Percentiles rank a stretch among this genome's conserved stretches.
Evolutionary conservation across 2,113 vertebrate species (phyloP).

Genomic region (Oreochromis aureus): DNA sequence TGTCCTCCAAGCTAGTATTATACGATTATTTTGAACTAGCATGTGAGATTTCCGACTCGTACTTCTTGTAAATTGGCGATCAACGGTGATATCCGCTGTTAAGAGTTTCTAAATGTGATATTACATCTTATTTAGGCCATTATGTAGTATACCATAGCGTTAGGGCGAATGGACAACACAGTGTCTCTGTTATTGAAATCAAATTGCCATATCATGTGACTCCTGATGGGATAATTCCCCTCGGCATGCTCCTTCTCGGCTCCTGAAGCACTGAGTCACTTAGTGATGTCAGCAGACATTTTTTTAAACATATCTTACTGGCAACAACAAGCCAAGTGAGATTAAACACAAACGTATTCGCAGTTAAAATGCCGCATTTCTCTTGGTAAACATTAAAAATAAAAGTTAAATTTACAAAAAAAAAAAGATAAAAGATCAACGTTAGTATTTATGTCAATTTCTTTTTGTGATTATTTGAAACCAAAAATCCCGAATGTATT

Average conservation of each 20-base stretch:
- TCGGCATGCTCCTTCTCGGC: background rate
- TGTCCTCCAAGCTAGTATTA: background rate
- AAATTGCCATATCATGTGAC: slow-evolving; percentile 1
- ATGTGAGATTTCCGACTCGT: background rate
- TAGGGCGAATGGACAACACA: background rate
- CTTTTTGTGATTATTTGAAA: background rate
- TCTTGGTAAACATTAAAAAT: background rate
- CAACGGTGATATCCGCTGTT: background rate
- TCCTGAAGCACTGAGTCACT: slow-evolving; percentile 24
- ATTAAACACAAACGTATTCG: background rate
- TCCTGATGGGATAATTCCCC: background rate
- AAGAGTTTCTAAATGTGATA: background rate
- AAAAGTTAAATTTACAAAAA: background rate
- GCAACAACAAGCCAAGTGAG: background rate
- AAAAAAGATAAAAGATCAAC: background rate
- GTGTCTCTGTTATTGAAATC: background rate
- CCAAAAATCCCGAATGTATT: background rate
- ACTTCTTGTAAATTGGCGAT: background rate
- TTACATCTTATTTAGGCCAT: background rate
- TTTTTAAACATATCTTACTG: background rate
- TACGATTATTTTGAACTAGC: background rate
- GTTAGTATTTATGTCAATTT: background rate
- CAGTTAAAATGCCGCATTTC: background rate
- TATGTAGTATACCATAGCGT: background rate
- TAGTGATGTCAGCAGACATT: background rate